These are phyloP conservation scores for Phoeniculus purpureus DNA, from an alignment of 2,797 vertebrate species.

Conservation along the genomic window DNA sequence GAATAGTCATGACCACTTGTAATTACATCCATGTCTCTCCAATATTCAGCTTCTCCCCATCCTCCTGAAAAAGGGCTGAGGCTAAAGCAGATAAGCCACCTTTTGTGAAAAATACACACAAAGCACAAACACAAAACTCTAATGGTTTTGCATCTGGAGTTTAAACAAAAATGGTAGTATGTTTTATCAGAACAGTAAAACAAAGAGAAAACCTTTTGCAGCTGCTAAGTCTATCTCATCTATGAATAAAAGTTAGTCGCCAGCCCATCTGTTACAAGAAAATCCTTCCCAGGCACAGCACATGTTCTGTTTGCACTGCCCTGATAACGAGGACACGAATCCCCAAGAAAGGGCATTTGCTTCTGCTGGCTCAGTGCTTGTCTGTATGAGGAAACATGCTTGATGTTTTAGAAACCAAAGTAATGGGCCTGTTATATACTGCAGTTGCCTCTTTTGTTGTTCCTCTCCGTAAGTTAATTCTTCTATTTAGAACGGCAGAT, in stretches of 20 bases:
- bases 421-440: background rate
- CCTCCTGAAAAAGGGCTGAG: background rate
- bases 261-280: background rate
- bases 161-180: background rate
- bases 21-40: background rate
- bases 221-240: background rate
- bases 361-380: background rate
- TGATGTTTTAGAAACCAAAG: background rate
- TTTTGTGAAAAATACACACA: background rate
- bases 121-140: background rate
- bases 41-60: background rate
- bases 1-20: background rate
- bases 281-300: background rate
- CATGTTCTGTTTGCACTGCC: background rate
- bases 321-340: background rate
- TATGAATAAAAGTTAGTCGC: background rate
- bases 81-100: background rate
- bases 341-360: background rate
- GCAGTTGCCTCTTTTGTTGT: background rate
- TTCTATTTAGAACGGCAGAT: background rate
- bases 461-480: background rate
- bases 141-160: background rate
- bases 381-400: background rate
- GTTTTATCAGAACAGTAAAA: background rate
- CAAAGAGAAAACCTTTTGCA: background rate